Evolutionary conservation across 2,797 vertebrate genomes (phyloP).

Genomic region (Orestias chungarensis): DNA sequence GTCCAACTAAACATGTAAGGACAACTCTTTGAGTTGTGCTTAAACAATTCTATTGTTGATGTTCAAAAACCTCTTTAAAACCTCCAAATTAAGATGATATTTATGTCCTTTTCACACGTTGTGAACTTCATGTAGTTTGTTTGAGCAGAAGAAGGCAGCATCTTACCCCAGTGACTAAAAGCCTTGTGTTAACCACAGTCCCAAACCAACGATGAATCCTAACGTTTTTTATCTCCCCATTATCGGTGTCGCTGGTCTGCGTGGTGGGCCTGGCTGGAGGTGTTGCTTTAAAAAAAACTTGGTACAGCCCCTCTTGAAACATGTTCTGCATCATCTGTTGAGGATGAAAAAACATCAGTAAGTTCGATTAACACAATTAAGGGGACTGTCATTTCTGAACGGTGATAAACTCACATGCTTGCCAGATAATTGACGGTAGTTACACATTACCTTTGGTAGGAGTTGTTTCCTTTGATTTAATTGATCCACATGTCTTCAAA

Average conservation of each 20-base stretch:
- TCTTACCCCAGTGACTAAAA: slow-evolving; percentile 77
- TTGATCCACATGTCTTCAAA: slow-evolving; percentile 31
- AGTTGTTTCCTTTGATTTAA: slow-evolving; percentile 7
- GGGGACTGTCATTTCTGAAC: background rate
- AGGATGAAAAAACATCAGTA: background rate
- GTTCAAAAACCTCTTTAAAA: background rate
- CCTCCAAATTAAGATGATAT: background rate
- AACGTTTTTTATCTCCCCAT: slow-evolving; percentile 53
- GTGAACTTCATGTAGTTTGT: background rate
- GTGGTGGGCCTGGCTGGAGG: slow-evolving; percentile 11
- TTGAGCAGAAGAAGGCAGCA: background rate
- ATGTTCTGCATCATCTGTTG: slow-evolving; percentile 78
- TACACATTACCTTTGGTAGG: slow-evolving; percentile 45
- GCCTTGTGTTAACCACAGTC: slow-evolving; percentile 74
- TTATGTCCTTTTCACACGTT: background rate
- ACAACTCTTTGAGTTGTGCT: background rate
- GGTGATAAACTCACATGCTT: background rate
- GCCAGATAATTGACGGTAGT: background rate
- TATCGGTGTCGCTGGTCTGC: slow-evolving; percentile 7
- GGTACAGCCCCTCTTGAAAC: slow-evolving; percentile 82
- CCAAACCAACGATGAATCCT: slow-evolving; percentile 80
- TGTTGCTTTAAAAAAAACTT: slow-evolving; percentile 75
- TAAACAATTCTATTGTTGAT: background rate
- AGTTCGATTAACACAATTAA: background rate
- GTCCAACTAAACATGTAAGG: background rate